Conservation (phyloP, 1,140 invertebrate genomes). For the Sarcophaga peregrina region DNA sequence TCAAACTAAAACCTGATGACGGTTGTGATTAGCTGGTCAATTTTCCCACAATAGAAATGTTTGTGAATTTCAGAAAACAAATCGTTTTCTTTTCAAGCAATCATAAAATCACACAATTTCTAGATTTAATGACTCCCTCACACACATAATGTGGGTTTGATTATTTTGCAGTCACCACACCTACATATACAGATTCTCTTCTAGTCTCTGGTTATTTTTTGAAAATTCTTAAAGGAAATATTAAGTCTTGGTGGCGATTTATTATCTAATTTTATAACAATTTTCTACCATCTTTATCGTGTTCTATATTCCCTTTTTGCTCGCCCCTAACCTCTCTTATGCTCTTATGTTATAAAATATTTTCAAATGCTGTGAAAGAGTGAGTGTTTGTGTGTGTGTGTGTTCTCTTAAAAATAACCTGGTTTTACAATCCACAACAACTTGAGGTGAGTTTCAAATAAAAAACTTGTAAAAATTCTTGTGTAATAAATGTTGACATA, state of each 20-base stretch:
- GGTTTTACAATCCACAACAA: background rate
- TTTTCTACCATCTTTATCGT: background rate
- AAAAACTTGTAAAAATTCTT: slow-evolving; percentile 16
- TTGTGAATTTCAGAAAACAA: too few relatives aligned
- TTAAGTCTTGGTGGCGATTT: background rate
- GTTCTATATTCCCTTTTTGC: background rate
- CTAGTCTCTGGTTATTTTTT: background rate
- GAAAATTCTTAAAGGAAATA: slow-evolving; percentile 3
- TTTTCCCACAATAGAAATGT: too few relatives aligned
- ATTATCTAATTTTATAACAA: slow-evolving; percentile 23
- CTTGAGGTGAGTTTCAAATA: slow-evolving; percentile 7
- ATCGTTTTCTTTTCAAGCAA: too few relatives aligned
- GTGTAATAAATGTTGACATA: slow-evolving; percentile 15
- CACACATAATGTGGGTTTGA: too few relatives aligned
- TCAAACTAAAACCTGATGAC: too few relatives aligned
- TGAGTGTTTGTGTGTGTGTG: background rate
- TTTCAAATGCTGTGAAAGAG: too few relatives aligned
- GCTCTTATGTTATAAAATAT: background rate
- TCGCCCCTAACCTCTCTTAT: background rate
- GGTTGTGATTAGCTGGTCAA: too few relatives aligned
- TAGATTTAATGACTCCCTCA: too few relatives aligned
- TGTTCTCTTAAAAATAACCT: background rate
- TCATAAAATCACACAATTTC: too few relatives aligned
- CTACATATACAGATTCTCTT: too few relatives aligned
- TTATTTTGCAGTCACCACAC: too few relatives aligned